Percentiles rank a stretch among this genome's conserved stretches.
Evolutionary conservation across 2,113 vertebrate species (phyloP).

Genomic region (Picathartes gymnocephalus): DNA sequence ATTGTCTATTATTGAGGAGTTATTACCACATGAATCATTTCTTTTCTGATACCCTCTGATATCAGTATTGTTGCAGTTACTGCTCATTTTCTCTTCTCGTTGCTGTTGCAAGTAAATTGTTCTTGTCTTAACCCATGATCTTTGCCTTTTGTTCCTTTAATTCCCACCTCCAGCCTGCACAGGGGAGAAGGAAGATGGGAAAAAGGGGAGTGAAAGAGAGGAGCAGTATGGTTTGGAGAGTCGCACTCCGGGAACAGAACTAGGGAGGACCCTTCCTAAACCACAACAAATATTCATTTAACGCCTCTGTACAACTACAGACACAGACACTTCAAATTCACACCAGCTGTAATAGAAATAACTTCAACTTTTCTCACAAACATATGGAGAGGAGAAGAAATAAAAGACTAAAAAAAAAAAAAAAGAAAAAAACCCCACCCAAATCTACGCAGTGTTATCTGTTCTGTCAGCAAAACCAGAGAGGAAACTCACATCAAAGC

Average conservation of each 20-base stretch:
- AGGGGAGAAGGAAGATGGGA: not conserved
- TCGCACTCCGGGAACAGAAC: fast-evolving
- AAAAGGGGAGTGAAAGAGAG: not conserved
- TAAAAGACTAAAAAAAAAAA: not conserved
- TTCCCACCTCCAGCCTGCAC: not conserved
- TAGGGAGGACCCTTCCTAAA: not conserved
- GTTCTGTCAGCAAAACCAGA: not conserved
- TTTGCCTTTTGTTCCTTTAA: not conserved
- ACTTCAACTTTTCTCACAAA: too few relatives aligned
- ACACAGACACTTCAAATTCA: not conserved
- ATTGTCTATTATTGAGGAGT: too few relatives aligned
- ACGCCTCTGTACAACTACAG: not conserved
- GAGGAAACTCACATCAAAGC: not conserved
- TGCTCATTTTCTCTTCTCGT: not conserved
- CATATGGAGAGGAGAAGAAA: not conserved
- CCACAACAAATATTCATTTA: not conserved
- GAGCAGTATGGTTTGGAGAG: too few relatives aligned
- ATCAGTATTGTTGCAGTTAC: not conserved
- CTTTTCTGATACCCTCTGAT: not conserved
- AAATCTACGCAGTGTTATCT: not conserved
- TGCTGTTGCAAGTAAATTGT: not conserved
- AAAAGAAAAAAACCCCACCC: fast-evolving
- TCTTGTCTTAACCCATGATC: not conserved
- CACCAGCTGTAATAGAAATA: not conserved
- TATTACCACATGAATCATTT: not conserved